Evolutionary conservation across 2,888 invertebrate genomes (phyloP).

Genomic region (Latrodectus hesperus): DNA sequence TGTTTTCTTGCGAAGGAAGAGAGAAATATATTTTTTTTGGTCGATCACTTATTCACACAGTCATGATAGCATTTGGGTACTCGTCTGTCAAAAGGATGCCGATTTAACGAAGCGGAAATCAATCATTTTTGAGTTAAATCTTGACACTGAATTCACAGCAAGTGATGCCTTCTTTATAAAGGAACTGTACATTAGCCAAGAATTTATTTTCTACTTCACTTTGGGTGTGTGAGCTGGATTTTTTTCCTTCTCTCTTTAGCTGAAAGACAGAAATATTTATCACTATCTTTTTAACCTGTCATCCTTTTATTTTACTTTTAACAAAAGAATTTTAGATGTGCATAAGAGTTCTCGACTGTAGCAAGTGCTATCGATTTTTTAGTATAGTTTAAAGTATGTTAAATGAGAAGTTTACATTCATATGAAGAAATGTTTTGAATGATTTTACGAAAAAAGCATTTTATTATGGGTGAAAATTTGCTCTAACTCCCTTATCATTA

Average conservation of each 20-base stretch:
- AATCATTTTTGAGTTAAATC: slow-evolving; percentile 65
- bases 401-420: too few relatives aligned
- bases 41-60: slow-evolving; percentile 60
- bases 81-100: slow-evolving; percentile 60
- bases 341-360: background rate
- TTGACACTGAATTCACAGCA: slow-evolving; percentile 54
- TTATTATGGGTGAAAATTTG: too few relatives aligned
- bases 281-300: slow-evolving; percentile 40
- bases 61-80: slow-evolving; percentile 48
- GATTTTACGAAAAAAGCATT: too few relatives aligned
- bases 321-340: background rate
- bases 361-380: background rate
- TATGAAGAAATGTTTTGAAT: too few relatives aligned
- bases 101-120: slow-evolving; percentile 63
- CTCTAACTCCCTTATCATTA: too few relatives aligned
- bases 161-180: slow-evolving; percentile 42
- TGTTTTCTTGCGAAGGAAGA: slow-evolving; percentile 12
- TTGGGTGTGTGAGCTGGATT: slow-evolving; percentile 5
- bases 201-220: background rate
- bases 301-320: slow-evolving; percentile 1
- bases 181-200: slow-evolving; percentile 37
- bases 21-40: background rate
- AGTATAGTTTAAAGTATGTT: too few relatives aligned
- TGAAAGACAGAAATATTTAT: slow-evolving; percentile 45
- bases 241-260: slow-evolving; percentile 25